A percentile compares a stretch with the other conserved stretches of the same genome.
These are phyloP conservation scores for Leptothorax acervorum DNA, from an alignment of 2,888 invertebrate genomes.

Conservation along the genomic window DNA sequence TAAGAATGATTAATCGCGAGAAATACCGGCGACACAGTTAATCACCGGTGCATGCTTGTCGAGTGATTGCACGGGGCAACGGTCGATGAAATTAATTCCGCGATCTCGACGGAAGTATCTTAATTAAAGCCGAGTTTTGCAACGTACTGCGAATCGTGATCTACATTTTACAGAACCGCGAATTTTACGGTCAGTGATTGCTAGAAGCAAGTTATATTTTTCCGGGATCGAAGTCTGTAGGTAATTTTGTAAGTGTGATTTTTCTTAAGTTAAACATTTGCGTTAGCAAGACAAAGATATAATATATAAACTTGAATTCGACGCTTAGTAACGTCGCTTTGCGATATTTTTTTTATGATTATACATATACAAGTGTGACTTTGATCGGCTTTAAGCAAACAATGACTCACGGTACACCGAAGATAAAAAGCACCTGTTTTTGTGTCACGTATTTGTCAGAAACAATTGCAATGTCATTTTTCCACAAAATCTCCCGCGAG, in stretches of 20 bases:
- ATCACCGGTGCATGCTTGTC: slow-evolving; percentile 16
- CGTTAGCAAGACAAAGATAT: neutral
- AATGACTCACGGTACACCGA: slow-evolving; percentile 4
- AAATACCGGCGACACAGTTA: slow-evolving; percentile 14
- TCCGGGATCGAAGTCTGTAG: neutral
- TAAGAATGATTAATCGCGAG: slow-evolving; percentile 31
- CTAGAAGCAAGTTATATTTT: neutral
- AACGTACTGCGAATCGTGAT: neutral
- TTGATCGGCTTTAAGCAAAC: neutral
- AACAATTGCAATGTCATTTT: neutral
- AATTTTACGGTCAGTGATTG: neutral
- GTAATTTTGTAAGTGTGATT: neutral
- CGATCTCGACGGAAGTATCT: neutral
- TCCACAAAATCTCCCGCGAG: neutral
- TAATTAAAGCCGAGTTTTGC: neutral
- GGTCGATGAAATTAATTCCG: slow-evolving; percentile 34
- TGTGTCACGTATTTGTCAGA: neutral
- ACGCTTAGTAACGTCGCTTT: neutral
- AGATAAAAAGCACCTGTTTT: slow-evolving; percentile 27
- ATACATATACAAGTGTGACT: slow-evolving; percentile 3
- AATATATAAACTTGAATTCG: neutral
- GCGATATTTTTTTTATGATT: neutral
- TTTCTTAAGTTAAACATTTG: neutral
- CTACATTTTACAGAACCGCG: neutral
- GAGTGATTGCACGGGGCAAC: slow-evolving; percentile 20